Evolutionary conservation across 2,797 vertebrate genomes (phyloP).

Genomic region (Rhynchotus rufescens): DNA sequence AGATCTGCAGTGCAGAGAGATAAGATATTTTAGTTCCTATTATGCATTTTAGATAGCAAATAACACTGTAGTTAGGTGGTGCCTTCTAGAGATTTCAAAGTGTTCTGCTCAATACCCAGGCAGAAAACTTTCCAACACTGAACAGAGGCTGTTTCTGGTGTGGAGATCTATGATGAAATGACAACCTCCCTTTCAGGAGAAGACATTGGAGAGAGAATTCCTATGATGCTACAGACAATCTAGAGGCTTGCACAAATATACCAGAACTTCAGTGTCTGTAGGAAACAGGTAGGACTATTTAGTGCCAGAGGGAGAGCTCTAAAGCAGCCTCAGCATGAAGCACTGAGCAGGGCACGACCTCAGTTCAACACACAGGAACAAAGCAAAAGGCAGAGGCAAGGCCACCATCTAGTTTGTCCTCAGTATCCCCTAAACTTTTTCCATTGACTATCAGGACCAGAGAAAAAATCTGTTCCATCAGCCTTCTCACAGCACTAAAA

Average conservation of each 20-base stretch:
- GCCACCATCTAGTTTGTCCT: neutral
- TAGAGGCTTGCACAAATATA: neutral
- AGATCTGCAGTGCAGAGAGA: constrained; percentile 59
- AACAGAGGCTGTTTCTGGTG: neutral
- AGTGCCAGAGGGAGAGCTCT: fast-evolving
- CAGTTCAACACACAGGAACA: neutral
- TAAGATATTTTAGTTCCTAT: constrained; percentile 59
- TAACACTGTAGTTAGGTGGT: neutral
- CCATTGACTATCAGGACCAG: neutral
- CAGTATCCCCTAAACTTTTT: neutral
- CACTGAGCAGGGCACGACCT: neutral
- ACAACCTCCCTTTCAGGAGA: neutral
- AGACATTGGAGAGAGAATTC: neutral
- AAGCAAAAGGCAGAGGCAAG: neutral
- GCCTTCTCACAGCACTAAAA: neutral
- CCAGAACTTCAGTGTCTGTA: neutral
- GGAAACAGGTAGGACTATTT: neutral
- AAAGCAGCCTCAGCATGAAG: neutral
- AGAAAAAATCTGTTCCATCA: neutral
- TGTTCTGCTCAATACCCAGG: neutral
- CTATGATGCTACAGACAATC: neutral
- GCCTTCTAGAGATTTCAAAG: neutral
- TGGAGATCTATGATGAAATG: neutral
- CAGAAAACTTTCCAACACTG: neutral
- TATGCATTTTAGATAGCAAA: constrained; percentile 37